Conservation (phyloP, 2,888 invertebrate species). For the Drosophila meridionalis region DNA sequence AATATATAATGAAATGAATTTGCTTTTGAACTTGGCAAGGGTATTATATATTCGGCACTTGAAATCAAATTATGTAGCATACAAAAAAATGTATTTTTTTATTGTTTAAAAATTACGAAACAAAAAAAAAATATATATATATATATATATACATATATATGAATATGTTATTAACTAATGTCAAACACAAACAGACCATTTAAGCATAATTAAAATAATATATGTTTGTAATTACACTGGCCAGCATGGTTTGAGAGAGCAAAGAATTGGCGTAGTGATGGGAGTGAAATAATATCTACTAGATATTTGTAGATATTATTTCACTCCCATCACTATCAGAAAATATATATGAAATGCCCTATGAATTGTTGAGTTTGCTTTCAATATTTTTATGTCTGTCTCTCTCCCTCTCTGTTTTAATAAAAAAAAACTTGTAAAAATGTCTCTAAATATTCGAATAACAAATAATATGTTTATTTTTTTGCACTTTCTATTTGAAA, state of each 20-base stretch:
- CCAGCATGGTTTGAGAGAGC: not conserved
- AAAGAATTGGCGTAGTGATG: not conserved
- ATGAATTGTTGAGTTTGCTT: not conserved
- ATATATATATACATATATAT: not conserved
- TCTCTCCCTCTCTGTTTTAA: not conserved
- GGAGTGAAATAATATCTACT: not conserved
- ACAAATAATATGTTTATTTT: not conserved
- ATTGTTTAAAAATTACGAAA: not conserved
- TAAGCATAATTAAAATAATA: not conserved
- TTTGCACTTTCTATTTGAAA: not conserved
- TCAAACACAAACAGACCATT: not conserved
- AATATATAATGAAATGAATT: not conserved
- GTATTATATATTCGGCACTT: slow-evolving; percentile 5
- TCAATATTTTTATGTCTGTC: not conserved
- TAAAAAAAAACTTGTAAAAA: not conserved
- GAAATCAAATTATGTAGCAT: not conserved
- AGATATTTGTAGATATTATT: too few relatives aligned
- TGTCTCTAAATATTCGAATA: not conserved
- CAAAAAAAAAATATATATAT: not conserved
- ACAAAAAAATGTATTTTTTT: not conserved
- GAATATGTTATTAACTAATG: slow-evolving; percentile 1
- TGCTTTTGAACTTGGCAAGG: not conserved
- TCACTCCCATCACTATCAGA: too few relatives aligned
- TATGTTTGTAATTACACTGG: not conserved
- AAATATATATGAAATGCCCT: not conserved